Base-by-base conservation (phyloP, 1,140 invertebrate species). In the Proales similis region DNA sequence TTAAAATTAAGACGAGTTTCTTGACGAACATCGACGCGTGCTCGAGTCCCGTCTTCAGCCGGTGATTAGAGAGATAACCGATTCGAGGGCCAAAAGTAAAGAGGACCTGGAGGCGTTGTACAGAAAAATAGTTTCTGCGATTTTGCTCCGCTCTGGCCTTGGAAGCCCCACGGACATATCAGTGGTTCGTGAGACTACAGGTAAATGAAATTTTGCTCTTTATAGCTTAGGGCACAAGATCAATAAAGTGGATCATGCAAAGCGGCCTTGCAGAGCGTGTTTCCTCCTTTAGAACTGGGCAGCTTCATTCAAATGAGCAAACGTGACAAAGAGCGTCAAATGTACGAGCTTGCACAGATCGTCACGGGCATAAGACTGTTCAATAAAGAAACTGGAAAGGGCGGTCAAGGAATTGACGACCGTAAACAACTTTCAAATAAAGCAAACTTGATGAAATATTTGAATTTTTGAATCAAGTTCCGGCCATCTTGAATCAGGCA, bases 241-340 rank as follows among this genome's bases (percentile, higher is more conserved):
- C 43, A 2, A 49, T 14, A 5, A 11, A 48, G n/a, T 53, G 33
- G 39, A n/a, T 63, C 26, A 38, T 22, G 9, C 60, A 22, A 67
- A 75, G 78, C 81, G 32, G 83, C 84, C 0, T 70, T 86, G 12
- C 83, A 85, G 67, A 86, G 84, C 70, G 80, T 87, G 5, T 84
- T 86, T 67, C 80, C 82, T 4, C 76, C 81, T 47, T 80, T 81
- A 1, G 86, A 87, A 67, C 69, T 86, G 11, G 78, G 78, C 39
- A 74, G 80, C 4, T 86, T 85, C 65, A 76, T 83, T 30, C 71
- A 76, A 12, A 68, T 83, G 33, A 75, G 79, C 1, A 77, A 77
- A 63, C 65, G 67, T 36, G 48, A 77, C 71, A 66, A 77, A 64
- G 75, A 76, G 64, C 69, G 72, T 66, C 75, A 77, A 65, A 67